A percentile compares a stretch with the other conserved stretches of the same genome.
These are phyloP conservation scores for Noctuana brunneofusca DNA, from an alignment of 2,888 invertebrate genomes.

Conservation along the genomic window DNA sequence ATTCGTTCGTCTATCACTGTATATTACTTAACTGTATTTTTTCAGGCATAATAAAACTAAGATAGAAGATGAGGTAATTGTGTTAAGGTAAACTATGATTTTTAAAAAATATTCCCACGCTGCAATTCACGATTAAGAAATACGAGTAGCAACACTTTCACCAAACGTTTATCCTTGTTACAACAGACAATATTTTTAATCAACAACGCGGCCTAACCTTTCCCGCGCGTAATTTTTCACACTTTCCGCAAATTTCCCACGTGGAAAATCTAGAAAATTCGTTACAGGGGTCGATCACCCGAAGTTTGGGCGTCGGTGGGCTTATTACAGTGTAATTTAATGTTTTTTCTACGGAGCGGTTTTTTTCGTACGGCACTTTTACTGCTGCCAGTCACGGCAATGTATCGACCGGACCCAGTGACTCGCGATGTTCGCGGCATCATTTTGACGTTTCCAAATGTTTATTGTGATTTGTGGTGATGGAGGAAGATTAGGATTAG, in stretches of 20 bases:
- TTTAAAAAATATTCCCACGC: neutral
- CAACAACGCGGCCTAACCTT: conserved; percentile 9
- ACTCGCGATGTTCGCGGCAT: conserved; percentile 24
- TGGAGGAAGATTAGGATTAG: neutral
- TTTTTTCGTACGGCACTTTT: conserved; percentile 69
- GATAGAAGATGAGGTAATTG: neutral
- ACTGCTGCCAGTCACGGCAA: conserved; percentile 75
- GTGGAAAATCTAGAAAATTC: conserved; percentile 68
- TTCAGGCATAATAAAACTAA: too few relatives aligned
- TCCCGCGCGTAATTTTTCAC: conserved; percentile 28
- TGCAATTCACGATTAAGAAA: neutral
- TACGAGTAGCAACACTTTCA: neutral
- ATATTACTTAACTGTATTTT: too few relatives aligned
- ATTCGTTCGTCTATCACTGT: too few relatives aligned
- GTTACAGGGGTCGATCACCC: conserved; percentile 70
- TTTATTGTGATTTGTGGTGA: conserved; percentile 31
- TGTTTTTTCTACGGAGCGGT: conserved; percentile 67
- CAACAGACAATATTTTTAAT: conserved; percentile 36
- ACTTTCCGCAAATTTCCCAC: conserved; percentile 67
- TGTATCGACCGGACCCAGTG: conserved; percentile 64
- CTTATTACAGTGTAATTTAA: conserved; percentile 79
- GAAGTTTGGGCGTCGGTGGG: conserved; percentile 60
- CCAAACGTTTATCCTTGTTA: conserved; percentile 2
- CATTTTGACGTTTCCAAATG: conserved; percentile 35
- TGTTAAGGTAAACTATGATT: neutral